Evolutionary conservation across 2,113 vertebrate species (phyloP), one percentile per base, ranked within the genome.

Genomic region (Melanocharis versteri): DNA sequence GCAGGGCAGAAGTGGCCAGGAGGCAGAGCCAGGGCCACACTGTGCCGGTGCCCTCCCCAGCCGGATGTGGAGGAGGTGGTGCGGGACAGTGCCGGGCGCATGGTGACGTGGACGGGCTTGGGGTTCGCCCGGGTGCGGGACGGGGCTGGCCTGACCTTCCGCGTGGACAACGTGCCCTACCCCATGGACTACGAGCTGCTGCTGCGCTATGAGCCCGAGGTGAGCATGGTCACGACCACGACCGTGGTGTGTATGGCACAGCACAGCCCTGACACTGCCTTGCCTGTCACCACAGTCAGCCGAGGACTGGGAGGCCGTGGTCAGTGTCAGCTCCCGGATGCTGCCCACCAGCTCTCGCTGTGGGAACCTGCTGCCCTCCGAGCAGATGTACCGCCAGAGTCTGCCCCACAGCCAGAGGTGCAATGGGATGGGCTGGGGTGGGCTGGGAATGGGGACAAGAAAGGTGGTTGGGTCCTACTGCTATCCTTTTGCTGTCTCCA

Each of bases 121-220:
- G 98, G 98, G 13, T 99, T 99, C 3, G 97, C 98, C 47, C 97
- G 97, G 1, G 98, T 99, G 78, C 98, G 98, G 71, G 98, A 99
- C 1, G 98, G 98, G 2, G 98, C 98, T 16, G 99, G 98, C 22
- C 97, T 99, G 72, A 98, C 98, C 64, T 99, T 99, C 93, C 97
- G n/a, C 1, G 89, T 99, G 8, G 97, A 98, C 72, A 90, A 98
- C 75, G 97, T 99, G 87, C 98, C 98, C 35, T 98, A 97, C 39
- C 97, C 98, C 75, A 98, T 99, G 98, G 99, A 99, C 60, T 99
- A 99, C 10, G 98, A 99, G 96, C 98, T 99, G 90, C 97, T 99
- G 96, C 97, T 99, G 57, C 97, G 98, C 94, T 99, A 98, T 3
- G 98, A 99, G 83, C 98, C 98, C 0, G 98, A 99, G 98, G 98